Conservation (phyloP, 2,113 vertebrate species). For the Vireo altiloquus region DNA sequence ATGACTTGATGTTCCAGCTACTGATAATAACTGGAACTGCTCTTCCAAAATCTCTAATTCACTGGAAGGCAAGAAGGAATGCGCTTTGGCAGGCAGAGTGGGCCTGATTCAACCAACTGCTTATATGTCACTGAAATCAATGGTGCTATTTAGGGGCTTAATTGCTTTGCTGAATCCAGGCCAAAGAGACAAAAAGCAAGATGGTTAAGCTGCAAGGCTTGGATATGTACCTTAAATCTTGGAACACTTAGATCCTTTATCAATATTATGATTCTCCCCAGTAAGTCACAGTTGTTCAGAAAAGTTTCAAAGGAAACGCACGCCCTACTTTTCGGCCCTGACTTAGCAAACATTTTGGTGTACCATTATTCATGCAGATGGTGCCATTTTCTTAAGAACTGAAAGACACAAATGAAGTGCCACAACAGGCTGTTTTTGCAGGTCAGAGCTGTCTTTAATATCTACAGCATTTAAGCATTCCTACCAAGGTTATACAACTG, state of each 20-base stretch:
- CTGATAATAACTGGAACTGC: not conserved
- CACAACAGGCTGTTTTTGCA: not conserved
- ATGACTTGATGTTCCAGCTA: not conserved
- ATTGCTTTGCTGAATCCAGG: conserved; percentile 25
- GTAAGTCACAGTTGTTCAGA: not conserved
- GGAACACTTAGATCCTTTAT: not conserved
- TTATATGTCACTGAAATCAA: not conserved
- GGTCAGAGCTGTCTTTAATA: not conserved
- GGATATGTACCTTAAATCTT: not conserved
- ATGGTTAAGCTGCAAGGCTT: not conserved
- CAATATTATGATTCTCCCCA: not conserved
- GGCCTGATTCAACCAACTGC: not conserved
- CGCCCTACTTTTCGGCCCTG: not conserved
- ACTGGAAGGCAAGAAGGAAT: not conserved
- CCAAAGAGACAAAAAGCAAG: conserved; percentile 3
- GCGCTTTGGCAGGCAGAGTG: not conserved
- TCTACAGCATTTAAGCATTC: not conserved
- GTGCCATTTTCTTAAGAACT: not conserved
- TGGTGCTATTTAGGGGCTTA: not conserved
- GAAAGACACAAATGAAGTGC: not conserved
- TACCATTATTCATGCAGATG: not conserved
- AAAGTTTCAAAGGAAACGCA: not conserved
- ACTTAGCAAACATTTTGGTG: not conserved
- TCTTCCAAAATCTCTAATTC: not conserved
- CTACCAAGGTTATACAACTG: conserved; percentile 6